These are phyloP conservation scores for Anodontia alba DNA, from an alignment of 2,888 invertebrate species.

Conservation along the genomic window DNA sequence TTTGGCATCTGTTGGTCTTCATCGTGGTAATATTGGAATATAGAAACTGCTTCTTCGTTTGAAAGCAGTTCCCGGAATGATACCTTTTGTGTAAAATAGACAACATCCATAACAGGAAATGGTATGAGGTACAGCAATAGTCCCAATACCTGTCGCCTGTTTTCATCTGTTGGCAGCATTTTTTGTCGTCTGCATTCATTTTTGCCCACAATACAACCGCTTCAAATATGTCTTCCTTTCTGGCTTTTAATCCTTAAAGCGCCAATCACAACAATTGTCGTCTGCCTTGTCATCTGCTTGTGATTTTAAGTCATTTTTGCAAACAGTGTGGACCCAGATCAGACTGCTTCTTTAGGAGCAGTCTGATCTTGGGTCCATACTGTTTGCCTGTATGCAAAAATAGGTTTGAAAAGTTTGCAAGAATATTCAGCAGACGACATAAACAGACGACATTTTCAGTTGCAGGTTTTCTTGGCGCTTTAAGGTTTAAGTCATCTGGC, in stretches of 20 bases:
- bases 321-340: too few species aligned
- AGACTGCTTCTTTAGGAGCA: too few species aligned
- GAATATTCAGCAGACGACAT: too few species aligned
- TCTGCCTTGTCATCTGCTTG: too few species aligned
- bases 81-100: slow-evolving; percentile 62
- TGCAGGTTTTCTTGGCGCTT: too few species aligned
- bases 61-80: slow-evolving; percentile 56
- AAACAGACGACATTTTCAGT: too few species aligned
- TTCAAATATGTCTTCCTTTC: slow-evolving; percentile 77
- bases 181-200: slow-evolving; percentile 71
- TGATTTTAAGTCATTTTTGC: too few species aligned
- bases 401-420: too few species aligned
- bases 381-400: too few species aligned
- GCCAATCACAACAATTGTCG: too few species aligned
- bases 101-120: slow-evolving; percentile 73
- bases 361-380: too few species aligned
- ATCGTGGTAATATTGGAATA: slow-evolving; percentile 60
- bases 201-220: slow-evolving; percentile 71
- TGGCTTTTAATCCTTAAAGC: too few species aligned
- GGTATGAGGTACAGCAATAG: slow-evolving; percentile 69
- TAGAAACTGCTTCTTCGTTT: slow-evolving; percentile 51
- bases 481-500: slow-evolving; percentile 90
- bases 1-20: slow-evolving; percentile 42
- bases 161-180: slow-evolving; percentile 61
- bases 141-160: slow-evolving; percentile 68